A percentile compares a stretch with the other conserved stretches of the same genome.
Conservation (phyloP, 2,113 vertebrate species). For the Corythornis cristatus region DNA sequence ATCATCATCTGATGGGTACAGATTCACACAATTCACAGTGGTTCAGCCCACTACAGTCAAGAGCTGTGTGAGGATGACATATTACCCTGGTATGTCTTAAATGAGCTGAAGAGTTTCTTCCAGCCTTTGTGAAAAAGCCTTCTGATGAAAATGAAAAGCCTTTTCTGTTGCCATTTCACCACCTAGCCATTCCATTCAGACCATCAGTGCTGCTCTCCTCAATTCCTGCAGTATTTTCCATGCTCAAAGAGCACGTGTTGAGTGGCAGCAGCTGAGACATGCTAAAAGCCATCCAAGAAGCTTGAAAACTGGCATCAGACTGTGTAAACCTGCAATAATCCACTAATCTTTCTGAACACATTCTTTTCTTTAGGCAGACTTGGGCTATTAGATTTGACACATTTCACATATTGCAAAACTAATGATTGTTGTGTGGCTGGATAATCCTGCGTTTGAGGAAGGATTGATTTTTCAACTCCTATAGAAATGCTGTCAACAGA, state of each 20-base stretch:
- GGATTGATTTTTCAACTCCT: background rate
- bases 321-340: slow-evolving; percentile 23
- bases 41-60: background rate
- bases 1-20: background rate
- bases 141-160: background rate
- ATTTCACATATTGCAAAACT: background rate
- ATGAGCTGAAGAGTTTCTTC: background rate
- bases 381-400: slow-evolving; percentile 15
- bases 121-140: slow-evolving; percentile 4
- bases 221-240: slow-evolving; percentile 15
- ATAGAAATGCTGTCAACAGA: background rate
- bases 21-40: too few species aligned
- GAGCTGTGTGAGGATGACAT: background rate
- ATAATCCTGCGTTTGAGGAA: slow-evolving; percentile 27
- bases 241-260: background rate
- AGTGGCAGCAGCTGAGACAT: background rate
- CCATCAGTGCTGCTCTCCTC: background rate
- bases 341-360: slow-evolving; percentile 36
- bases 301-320: slow-evolving; percentile 1
- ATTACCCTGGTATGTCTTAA: background rate
- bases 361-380: slow-evolving; percentile 18
- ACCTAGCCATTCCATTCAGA: background rate
- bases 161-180: background rate
- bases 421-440: background rate
- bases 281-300: slow-evolving; percentile 7